These are phyloP conservation scores for Scortum barcoo DNA, from an alignment of 2,113 vertebrate species.

Conservation along the genomic window DNA sequence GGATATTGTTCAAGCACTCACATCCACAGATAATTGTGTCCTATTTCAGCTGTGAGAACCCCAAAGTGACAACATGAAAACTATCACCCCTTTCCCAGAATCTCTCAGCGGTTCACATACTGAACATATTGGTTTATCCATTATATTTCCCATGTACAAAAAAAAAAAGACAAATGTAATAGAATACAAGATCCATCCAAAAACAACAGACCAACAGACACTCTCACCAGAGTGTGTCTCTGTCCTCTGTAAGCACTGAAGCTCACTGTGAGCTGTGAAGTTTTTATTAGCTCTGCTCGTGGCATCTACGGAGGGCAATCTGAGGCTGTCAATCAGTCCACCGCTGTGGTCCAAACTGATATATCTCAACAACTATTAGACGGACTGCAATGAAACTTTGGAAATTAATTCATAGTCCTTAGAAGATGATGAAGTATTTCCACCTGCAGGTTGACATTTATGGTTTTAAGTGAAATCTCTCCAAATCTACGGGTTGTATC, in stretches of 20 bases:
- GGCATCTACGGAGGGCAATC: background rate
- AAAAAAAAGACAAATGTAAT: background rate
- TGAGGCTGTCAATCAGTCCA: background rate
- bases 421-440: too few relatives aligned
- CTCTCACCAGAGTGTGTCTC: background rate
- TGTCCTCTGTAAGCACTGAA: background rate
- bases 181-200: background rate
- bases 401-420: too few relatives aligned
- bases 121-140: background rate
- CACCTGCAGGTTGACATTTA: too few relatives aligned
- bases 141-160: background rate
- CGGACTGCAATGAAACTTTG: too few relatives aligned
- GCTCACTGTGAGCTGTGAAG: background rate
- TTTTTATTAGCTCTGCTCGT: background rate
- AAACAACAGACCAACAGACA: too few relatives aligned
- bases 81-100: background rate
- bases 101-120: background rate
- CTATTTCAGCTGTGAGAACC: conserved; percentile 1
- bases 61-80: background rate
- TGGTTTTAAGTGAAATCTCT: too few relatives aligned
- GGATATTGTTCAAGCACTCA: background rate
- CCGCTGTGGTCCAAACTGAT: background rate
- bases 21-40: background rate
- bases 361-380: too few relatives aligned
- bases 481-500: too few relatives aligned